Evolutionary conservation across 30 jellyfish, hydroid and myxozoan species (phyloP).

Genomic region (Sanderia malayensis): DNA sequence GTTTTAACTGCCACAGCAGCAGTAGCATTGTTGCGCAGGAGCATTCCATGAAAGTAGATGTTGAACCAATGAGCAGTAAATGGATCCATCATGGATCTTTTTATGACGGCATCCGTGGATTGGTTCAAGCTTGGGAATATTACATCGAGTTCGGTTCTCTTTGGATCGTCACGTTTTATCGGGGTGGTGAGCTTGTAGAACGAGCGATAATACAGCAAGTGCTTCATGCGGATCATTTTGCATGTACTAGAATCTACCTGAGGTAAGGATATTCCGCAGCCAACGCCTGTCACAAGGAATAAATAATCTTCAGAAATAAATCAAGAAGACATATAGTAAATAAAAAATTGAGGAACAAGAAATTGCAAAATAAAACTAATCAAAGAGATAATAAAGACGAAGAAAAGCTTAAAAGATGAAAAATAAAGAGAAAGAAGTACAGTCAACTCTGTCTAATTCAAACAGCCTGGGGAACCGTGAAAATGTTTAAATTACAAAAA

Average conservation of each 20-base stretch:
- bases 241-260: constrained; percentile 45
- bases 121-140: constrained; percentile 74
- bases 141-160: constrained; percentile 25
- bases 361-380: too few species aligned
- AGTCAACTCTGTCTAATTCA: too few species aligned
- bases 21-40: constrained; percentile 64
- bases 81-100: constrained; percentile 73
- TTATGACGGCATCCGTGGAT: constrained; percentile 24
- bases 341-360: too few species aligned
- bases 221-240: constrained; percentile 36
- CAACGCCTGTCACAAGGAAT: constrained; percentile 17
- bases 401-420: not conserved
- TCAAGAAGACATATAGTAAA: not conserved
- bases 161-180: constrained; percentile 33
- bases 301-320: not conserved
- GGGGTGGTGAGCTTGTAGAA: constrained; percentile 65
- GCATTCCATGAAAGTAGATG: constrained; percentile 69
- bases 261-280: constrained; percentile 53
- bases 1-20: constrained; percentile 17
- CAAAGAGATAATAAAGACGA: too few species aligned
- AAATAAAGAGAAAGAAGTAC: not conserved
- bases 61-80: constrained; percentile 89
- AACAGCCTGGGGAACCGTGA: too few species aligned
- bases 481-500: too few species aligned
- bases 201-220: constrained; percentile 20